phyloP scores from a whole-genome alignment of 2,113 vertebrate species.

The Willisornis vidua region DNA sequence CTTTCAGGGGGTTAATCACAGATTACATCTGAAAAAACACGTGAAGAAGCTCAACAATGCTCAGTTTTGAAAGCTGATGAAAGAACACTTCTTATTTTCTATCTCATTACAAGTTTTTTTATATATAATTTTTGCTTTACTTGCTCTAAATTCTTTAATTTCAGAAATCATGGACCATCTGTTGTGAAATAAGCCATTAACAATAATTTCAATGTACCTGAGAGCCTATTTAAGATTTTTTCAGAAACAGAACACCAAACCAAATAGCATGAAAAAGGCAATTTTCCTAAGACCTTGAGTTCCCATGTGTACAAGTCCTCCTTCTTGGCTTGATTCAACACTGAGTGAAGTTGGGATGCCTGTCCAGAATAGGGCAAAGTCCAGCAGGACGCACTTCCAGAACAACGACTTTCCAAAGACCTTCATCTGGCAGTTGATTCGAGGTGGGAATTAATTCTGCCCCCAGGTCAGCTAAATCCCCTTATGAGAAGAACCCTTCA shows the following conservation, averaged over 20 bases:
- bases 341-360: not conserved
- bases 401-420: not conserved
- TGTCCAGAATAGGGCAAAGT: not conserved
- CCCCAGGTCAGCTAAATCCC: constrained; percentile 20
- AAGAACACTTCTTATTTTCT: not conserved
- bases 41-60: not conserved
- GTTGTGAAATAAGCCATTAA: not conserved
- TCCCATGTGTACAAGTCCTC: not conserved
- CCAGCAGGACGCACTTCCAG: not conserved
- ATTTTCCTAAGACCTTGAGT: not conserved
- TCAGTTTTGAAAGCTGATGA: not conserved
- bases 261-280: not conserved
- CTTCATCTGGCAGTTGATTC: constrained; percentile 32
- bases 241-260: not conserved
- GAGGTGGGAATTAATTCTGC: constrained; percentile 55
- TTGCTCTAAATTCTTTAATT: not conserved
- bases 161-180: not conserved
- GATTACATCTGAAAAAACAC: not conserved
- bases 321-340: not conserved
- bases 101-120: not conserved
- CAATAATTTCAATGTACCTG: not conserved
- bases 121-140: not conserved
- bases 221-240: not conserved
- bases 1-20: not conserved
- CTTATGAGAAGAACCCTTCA: constrained; percentile 35